phyloP scores from a whole-genome alignment of 2,797 vertebrate genomes.

The Nyctibius grandis region DNA sequence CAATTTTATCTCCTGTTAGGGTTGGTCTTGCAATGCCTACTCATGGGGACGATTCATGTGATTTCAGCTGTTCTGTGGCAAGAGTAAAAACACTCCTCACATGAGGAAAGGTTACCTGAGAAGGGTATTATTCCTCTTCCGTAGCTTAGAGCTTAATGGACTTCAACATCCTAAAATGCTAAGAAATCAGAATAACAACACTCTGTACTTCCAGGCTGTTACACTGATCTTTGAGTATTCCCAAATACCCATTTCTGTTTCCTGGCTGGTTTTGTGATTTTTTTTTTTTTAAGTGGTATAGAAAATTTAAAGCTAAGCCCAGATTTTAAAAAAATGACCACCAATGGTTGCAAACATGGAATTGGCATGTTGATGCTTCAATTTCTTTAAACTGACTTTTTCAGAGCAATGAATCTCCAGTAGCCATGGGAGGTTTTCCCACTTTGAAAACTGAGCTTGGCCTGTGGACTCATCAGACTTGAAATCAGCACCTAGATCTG shows the following conservation, averaged over 20 bases:
- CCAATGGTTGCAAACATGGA: not conserved
- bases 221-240: not conserved
- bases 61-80: not conserved
- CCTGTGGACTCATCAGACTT: not conserved
- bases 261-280: not conserved
- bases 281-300: not conserved
- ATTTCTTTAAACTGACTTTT: not conserved
- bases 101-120: not conserved
- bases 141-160: slow-evolving; percentile 10
- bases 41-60: not conserved
- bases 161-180: slow-evolving; percentile 12
- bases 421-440: not conserved
- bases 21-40: not conserved
- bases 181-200: slow-evolving; percentile 15
- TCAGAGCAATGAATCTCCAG: not conserved
- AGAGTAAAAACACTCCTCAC: not conserved
- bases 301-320: not conserved
- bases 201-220: not conserved
- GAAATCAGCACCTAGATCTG: not conserved
- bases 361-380: not conserved
- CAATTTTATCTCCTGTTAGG: not conserved
- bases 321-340: not conserved
- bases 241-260: not conserved
- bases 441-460: not conserved
- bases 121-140: not conserved